Percentiles rank a stretch among this genome's conserved stretches.
Evolutionary conservation across 2,888 invertebrate genomes (phyloP).

Genomic region (Strigamia crassipes): DNA sequence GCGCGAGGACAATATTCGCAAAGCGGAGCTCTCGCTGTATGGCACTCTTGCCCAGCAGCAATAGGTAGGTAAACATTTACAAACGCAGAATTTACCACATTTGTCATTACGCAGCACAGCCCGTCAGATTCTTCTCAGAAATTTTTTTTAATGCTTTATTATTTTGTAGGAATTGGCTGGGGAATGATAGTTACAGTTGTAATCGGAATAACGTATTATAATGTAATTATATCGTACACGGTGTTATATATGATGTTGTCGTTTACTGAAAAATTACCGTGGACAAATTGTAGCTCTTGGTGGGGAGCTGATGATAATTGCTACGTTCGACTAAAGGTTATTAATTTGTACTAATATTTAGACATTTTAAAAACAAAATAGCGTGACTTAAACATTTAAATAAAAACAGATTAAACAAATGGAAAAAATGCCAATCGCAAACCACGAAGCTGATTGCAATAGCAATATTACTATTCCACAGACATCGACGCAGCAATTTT

Average conservation of each 20-base stretch:
- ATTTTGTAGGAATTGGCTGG: conserved; percentile 45
- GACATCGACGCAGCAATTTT: conserved; percentile 29
- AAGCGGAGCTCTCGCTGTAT: conserved; percentile 49
- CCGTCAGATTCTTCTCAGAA: neutral
- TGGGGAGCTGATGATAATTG: conserved; percentile 47
- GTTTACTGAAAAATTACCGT: conserved; percentile 19
- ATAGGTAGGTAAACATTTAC: conserved; percentile 47
- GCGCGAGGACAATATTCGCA: conserved; percentile 49
- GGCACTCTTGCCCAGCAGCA: conserved; percentile 49
- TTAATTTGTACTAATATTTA: neutral
- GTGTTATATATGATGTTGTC: conserved; percentile 39
- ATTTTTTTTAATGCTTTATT: neutral
- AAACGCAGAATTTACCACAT: neutral
- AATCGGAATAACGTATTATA: conserved; percentile 36
- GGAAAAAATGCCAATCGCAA: too few relatives aligned
- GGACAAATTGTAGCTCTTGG: conserved; percentile 26
- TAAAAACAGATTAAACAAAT: neutral
- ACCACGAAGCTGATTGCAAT: too few relatives aligned
- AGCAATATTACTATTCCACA: neutral
- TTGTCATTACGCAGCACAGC: too few relatives aligned
- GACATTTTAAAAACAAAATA: neutral
- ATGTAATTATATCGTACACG: conserved; percentile 35
- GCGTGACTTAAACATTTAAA: neutral
- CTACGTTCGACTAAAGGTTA: conserved; percentile 29
- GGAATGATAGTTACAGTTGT: conserved; percentile 28